Percentiles rank a stretch among this genome's conserved stretches.
phyloP scores from a whole-genome alignment of 2,888 invertebrate genomes.

The Metallyticus violacea region DNA sequence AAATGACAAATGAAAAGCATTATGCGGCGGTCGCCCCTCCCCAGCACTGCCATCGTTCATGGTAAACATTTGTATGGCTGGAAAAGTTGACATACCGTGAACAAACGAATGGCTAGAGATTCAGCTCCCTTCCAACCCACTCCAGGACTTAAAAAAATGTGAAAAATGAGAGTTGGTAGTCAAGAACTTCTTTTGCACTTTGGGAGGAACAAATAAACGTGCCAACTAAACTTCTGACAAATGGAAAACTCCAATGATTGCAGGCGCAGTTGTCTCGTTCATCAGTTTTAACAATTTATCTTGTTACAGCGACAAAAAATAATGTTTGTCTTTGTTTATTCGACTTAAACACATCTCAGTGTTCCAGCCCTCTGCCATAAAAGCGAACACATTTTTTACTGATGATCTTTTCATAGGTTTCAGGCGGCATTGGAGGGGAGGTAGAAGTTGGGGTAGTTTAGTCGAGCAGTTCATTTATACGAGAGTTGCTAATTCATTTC shows the following conservation, averaged over 20 bases:
- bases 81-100: conserved; percentile 10
- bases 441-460: no score
- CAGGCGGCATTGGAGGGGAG: no score
- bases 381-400: no score
- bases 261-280: neutral
- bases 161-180: neutral
- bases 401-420: no score
- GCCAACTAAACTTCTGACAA: neutral
- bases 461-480: no score
- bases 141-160: neutral
- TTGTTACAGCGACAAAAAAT: neutral
- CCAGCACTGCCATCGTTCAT: neutral
- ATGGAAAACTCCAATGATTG: neutral
- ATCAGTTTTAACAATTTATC: neutral
- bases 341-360: neutral
- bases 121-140: neutral
- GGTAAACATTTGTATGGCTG: neutral
- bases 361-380: no score
- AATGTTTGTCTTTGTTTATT: neutral
- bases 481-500: no score
- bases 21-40: neutral
- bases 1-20: conserved; percentile 12
- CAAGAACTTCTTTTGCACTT: neutral
- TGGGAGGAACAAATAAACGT: neutral
- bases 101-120: conserved; percentile 2